Percentiles rank a stretch among this genome's conserved stretches.
phyloP scores from a whole-genome alignment of 1,140 invertebrate genomes.

The Leucophenga varia region DNA sequence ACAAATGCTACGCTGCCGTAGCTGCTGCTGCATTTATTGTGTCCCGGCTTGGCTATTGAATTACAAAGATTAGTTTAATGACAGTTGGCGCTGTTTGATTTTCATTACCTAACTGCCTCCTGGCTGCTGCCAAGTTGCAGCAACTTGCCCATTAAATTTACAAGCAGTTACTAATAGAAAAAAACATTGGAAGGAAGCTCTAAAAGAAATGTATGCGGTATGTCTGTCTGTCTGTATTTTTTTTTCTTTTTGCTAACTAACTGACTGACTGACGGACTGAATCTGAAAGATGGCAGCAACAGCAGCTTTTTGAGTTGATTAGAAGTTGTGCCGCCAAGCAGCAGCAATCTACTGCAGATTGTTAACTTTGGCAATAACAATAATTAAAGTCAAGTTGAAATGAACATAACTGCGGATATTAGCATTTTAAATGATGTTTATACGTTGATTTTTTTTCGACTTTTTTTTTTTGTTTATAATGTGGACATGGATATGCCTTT shows the following conservation, averaged over 20 bases:
- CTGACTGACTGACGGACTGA: conserved; percentile 21
- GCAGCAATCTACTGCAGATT: conserved; percentile 35
- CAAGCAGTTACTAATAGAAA: conserved; percentile 48
- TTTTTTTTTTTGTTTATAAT: too few species aligned
- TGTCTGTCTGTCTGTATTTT: too few species aligned
- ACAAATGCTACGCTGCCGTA: too few species aligned
- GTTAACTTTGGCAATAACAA: conserved; percentile 55
- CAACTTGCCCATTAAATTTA: conserved; percentile 45
- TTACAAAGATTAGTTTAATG: conserved; percentile 52
- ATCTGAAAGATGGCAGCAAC: conserved; percentile 10
- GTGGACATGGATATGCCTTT: too few species aligned
- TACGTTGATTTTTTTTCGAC: conserved; percentile 14
- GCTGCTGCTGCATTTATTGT: too few species aligned
- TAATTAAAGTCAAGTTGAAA: conserved; percentile 55
- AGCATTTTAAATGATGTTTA: conserved; percentile 55
- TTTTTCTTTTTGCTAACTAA: too few species aligned
- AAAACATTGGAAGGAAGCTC: too few species aligned
- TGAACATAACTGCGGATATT: conserved; percentile 51
- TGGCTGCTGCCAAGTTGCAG: background rate
- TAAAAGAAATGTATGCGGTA: too few species aligned
- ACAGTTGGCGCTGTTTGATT: conserved; percentile 52
- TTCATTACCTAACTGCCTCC: conserved; percentile 38
- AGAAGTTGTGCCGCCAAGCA: too few species aligned
- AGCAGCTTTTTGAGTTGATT: too few species aligned
- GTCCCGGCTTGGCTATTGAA: conserved; percentile 50